Conservation (phyloP, 2,888 invertebrate species). For the Nymphalis urticae region DNA sequence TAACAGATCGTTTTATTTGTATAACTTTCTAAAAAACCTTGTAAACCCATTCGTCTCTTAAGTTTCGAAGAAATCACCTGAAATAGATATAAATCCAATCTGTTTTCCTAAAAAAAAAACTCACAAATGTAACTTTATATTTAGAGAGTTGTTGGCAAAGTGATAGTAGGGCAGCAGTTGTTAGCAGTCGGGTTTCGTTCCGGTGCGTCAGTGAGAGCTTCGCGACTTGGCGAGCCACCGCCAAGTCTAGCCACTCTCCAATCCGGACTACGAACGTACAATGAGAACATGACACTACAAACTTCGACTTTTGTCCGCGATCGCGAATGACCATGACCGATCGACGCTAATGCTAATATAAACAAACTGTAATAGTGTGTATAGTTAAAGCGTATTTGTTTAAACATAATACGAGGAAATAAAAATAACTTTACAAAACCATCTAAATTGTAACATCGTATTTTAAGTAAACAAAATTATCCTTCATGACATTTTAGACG, state of each 20-base stretch:
- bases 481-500: constrained; percentile 12
- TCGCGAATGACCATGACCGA: constrained; percentile 61
- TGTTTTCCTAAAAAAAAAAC: constrained; percentile 18
- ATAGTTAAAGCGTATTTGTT: constrained; percentile 9
- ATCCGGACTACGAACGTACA: constrained; percentile 32
- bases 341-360: constrained; percentile 56
- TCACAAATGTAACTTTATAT: constrained; percentile 38
- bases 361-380: constrained; percentile 51
- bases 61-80: background rate
- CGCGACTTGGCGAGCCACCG: constrained; percentile 39
- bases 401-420: background rate
- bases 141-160: constrained; percentile 63
- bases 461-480: constrained; percentile 6
- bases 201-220: constrained; percentile 62
- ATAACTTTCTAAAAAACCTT: no score
- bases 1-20: no score
- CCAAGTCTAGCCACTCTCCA: constrained; percentile 36
- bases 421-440: no score
- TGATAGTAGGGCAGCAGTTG: constrained; percentile 72
- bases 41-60: no score
- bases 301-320: constrained; percentile 52
- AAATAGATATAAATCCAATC: constrained; percentile 1
- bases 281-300: constrained; percentile 54
- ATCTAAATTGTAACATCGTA: background rate
- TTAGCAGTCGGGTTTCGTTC: constrained; percentile 61